Conservation (phyloP, 2,113 vertebrate genomes). For the Trochalopteron elliotii region DNA sequence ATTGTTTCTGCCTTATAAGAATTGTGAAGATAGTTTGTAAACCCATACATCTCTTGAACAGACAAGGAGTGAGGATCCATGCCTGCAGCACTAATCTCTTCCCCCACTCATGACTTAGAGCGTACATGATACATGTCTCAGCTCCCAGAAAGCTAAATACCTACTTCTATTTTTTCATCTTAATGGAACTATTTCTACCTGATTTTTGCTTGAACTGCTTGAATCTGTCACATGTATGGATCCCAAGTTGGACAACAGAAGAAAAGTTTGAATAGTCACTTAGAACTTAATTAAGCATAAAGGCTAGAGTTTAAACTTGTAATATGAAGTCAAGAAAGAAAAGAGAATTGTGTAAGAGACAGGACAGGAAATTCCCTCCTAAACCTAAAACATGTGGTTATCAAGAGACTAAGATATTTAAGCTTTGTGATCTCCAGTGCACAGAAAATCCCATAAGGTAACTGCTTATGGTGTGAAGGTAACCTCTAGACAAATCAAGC, state of each 20-base stretch:
- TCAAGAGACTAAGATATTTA: neutral
- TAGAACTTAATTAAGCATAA: neutral
- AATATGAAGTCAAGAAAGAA: neutral
- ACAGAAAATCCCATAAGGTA: neutral
- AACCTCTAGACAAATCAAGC: neutral
- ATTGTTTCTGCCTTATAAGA: neutral
- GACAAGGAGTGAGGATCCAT: neutral
- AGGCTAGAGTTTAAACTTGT: neutral
- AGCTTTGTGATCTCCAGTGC: neutral
- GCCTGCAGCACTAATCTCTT: neutral
- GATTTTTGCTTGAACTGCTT: neutral
- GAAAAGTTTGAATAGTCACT: neutral
- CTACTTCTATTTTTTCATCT: neutral
- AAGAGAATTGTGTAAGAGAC: neutral
- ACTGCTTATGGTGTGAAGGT: neutral
- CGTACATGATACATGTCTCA: neutral
- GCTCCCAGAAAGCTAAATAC: neutral
- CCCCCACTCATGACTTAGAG: neutral
- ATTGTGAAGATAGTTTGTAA: neutral
- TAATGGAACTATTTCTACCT: neutral
- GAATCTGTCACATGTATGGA: neutral
- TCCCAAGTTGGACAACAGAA: neutral
- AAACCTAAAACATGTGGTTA: neutral
- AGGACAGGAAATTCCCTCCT: neutral
- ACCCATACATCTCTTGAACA: neutral